A percentile compares a stretch with the other conserved stretches of the same genome.
Conservation (phyloP, 2,888 invertebrate species). For the Habroteleia sp. region DNA sequence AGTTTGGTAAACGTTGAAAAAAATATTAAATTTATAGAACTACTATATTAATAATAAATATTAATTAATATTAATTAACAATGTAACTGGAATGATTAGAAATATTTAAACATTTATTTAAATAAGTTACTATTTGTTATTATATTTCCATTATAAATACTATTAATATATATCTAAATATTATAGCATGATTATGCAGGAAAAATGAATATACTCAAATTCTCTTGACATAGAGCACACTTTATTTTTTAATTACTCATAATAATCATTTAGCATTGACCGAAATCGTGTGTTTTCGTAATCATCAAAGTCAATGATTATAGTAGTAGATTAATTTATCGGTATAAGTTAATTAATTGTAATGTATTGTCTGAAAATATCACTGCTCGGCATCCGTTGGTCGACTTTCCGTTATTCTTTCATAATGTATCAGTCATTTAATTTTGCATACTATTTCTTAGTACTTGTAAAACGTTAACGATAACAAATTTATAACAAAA, state of each 20-base stretch:
- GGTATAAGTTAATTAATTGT: conserved; percentile 80
- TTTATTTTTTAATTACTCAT: conserved; percentile 80
- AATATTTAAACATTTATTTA: too few species aligned
- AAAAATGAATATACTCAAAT: conserved; percentile 33
- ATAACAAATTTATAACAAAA: conserved; percentile 11
- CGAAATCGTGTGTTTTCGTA: conserved; percentile 76
- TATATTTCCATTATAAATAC: too few species aligned
- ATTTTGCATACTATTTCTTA: conserved; percentile 25
- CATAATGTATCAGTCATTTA: conserved; percentile 49
- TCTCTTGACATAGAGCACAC: conserved; percentile 79
- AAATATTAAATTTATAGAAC: too few species aligned
- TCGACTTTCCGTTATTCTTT: conserved; percentile 65
- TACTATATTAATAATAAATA: too few species aligned
- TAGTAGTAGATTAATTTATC: conserved; percentile 79
- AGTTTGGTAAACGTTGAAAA: too few species aligned
- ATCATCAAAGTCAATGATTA: conserved; percentile 77
- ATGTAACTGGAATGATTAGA: too few species aligned
- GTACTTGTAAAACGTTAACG: conserved; percentile 12
- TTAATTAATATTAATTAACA: too few species aligned
- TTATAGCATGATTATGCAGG: conserved; percentile 1
- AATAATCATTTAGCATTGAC: conserved; percentile 80
- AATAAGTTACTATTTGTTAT: too few species aligned
- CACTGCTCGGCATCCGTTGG: conserved; percentile 78
- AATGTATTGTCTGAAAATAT: conserved; percentile 81
- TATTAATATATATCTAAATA: too few species aligned